Percentiles rank a stretch among this genome's conserved stretches.
Evolutionary conservation across 30 jellyfish, hydroid and myxozoan genomes (phyloP).

Genomic region (Phacellophora camtschatica): DNA sequence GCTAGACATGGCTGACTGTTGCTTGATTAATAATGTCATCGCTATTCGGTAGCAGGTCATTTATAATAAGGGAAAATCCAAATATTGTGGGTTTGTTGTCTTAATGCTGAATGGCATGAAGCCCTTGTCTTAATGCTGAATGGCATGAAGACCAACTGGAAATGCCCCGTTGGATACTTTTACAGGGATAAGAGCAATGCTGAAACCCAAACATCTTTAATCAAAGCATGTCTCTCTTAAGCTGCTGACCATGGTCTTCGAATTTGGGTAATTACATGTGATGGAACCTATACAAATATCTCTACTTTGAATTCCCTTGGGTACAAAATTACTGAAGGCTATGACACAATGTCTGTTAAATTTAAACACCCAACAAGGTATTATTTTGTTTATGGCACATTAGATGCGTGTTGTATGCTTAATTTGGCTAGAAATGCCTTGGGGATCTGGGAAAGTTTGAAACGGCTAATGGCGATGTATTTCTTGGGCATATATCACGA

Average conservation of each 20-base stretch:
- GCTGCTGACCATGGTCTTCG: constrained; percentile 9
- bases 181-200: neutral
- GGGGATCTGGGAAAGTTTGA: neutral
- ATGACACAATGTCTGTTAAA: neutral
- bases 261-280: constrained; percentile 12
- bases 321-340: constrained; percentile 46
- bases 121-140: constrained; percentile 30
- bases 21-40: constrained; percentile 21
- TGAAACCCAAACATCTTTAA: neutral
- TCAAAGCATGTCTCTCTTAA: neutral
- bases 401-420: constrained; percentile 45
- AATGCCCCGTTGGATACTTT: constrained; percentile 2
- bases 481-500: constrained; percentile 21
- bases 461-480: too few relatives aligned
- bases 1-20: neutral
- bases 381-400: constrained; percentile 8
- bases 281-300: constrained; percentile 45
- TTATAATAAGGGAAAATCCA: neutral
- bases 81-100: constrained; percentile 32
- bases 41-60: constrained; percentile 31
- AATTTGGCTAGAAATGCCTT: constrained; percentile 50
- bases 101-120: constrained; percentile 14
- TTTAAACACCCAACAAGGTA: constrained; percentile 30
- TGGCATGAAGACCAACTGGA: constrained; percentile 20
- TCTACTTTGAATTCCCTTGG: constrained; percentile 34